phyloP scores from a whole-genome alignment of 2,113 vertebrate genomes.

The Corythaeola cristata region DNA sequence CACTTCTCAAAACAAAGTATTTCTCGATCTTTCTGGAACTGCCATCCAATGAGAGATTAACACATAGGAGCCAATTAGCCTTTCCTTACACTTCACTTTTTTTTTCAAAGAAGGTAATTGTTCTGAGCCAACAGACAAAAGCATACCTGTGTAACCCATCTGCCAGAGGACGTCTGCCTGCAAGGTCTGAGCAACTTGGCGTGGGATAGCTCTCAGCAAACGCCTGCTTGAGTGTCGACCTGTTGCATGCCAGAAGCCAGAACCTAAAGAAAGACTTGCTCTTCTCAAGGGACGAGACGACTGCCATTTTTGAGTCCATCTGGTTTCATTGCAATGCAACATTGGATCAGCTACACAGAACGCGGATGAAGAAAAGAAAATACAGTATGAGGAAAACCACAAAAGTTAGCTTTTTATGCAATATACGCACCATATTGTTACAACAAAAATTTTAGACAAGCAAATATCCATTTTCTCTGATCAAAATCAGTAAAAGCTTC shows the following conservation, averaged over 20 bases:
- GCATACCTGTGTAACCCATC: slow-evolving; percentile 94
- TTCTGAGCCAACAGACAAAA: background rate
- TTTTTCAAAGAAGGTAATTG: background rate
- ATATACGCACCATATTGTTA: background rate
- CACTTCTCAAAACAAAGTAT: background rate
- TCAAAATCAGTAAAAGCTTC: background rate
- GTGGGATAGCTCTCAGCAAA: slow-evolving; percentile 92
- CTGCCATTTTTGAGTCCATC: slow-evolving; percentile 93
- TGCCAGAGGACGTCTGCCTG: slow-evolving; percentile 98
- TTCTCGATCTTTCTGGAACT: background rate
- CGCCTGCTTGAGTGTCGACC: slow-evolving; percentile 95
- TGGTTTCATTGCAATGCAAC: slow-evolving; percentile 85
- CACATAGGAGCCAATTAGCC: background rate
- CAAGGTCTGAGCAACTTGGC: slow-evolving; percentile 95
- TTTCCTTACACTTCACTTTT: background rate
- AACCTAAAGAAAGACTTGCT: slow-evolving; percentile 90
- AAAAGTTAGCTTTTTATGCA: background rate
- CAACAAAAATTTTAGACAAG: fast-evolving
- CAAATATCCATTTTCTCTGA: background rate
- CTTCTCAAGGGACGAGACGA: slow-evolving; percentile 91
- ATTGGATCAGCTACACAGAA: slow-evolving; percentile 65
- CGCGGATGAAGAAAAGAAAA: background rate
- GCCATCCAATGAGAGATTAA: background rate
- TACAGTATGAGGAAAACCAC: background rate
- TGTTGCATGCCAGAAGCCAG: slow-evolving; percentile 97